Evolutionary conservation across 64 coral and sea anemone genomes (phyloP), one percentile per base, ranked within the genome.

Genomic region (Montipora efflorescens): DNA sequence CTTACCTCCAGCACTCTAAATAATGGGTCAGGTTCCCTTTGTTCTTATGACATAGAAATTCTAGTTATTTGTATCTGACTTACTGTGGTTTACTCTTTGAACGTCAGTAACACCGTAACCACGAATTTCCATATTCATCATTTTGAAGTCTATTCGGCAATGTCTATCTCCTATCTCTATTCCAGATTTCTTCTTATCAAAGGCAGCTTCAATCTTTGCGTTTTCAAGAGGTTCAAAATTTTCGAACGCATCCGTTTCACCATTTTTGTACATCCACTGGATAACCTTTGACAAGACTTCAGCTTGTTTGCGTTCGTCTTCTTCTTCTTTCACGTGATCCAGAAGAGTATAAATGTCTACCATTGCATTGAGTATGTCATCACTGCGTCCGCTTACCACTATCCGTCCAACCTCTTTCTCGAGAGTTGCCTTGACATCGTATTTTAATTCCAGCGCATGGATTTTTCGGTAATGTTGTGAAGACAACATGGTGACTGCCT

Each of bases 131-230:
- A 67, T 69, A 20, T 1, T 21, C 79, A 75, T 83, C 13, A 49
- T 4, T 8, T 47, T 59, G 69, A 91, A 91, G 20, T 83, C 68
- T 19, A 91, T 62, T 80, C 20, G 9, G 67, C 16, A 83, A 76
- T 14, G 0, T 47, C 47, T 18, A 4, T 11, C 15, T 0, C 23
- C 67, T 68, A 83, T 46, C 2, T 9, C 36, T 25, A 67, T 14
- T 19, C 3, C 5, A 15, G 11, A 5, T 67, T 91, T 62, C 12
- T 91, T 88, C 13, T 70, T 36, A 68, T 47, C 7, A 19, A 79
- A 76, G 11, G 94, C 94, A 22, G 23, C 21, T 72, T 95, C 94
- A 49, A 95, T 95, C 89, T 88, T 79, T 8, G 89, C 94, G 57
- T 95, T 95, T 47, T 81, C 16, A 10, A 20, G 55, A 36, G 46